Conservation (phyloP, 2,888 invertebrate genomes). For the Chymomyza procnemis region DNA sequence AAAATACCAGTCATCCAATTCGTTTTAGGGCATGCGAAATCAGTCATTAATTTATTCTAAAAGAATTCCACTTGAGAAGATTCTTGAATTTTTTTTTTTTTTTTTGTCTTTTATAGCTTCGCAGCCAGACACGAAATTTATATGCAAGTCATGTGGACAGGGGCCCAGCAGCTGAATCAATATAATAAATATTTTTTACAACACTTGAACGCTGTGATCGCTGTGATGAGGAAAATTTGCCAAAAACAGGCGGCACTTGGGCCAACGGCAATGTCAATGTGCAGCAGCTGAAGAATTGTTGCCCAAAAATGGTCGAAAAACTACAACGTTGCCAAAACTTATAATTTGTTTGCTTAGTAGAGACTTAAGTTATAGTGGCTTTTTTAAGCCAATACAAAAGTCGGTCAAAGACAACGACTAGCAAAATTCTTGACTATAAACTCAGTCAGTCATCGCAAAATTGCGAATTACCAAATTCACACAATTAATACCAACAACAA, state of each 20-base stretch:
- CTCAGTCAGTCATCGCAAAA: background rate
- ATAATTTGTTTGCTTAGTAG: slow-evolving; percentile 24
- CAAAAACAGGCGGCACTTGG: background rate
- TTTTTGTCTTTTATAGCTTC: too few species aligned
- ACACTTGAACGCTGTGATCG: too few species aligned
- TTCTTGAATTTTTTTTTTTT: too few species aligned
- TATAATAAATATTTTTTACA: too few species aligned
- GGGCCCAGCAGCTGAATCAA: too few species aligned
- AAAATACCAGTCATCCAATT: too few species aligned
- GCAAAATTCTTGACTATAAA: slow-evolving; percentile 51
- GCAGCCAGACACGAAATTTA: background rate
- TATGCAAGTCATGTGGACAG: too few species aligned
- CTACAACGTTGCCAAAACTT: slow-evolving; percentile 3
- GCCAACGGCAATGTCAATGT: slow-evolving; percentile 17
- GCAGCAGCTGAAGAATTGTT: slow-evolving; percentile 2
- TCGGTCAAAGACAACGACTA: slow-evolving; percentile 69
- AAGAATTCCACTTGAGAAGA: too few species aligned
- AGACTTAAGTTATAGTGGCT: slow-evolving; percentile 31
- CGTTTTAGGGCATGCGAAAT: too few species aligned
- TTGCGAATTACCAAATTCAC: slow-evolving; percentile 22
- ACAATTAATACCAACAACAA: slow-evolving; percentile 10
- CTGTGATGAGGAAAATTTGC: too few species aligned
- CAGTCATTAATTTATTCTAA: too few species aligned
- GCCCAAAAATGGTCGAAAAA: slow-evolving; percentile 21
- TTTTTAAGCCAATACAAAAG: slow-evolving; percentile 24